phyloP scores from a whole-genome alignment of 2,888 invertebrate species.

The Trimorus sp. region DNA sequence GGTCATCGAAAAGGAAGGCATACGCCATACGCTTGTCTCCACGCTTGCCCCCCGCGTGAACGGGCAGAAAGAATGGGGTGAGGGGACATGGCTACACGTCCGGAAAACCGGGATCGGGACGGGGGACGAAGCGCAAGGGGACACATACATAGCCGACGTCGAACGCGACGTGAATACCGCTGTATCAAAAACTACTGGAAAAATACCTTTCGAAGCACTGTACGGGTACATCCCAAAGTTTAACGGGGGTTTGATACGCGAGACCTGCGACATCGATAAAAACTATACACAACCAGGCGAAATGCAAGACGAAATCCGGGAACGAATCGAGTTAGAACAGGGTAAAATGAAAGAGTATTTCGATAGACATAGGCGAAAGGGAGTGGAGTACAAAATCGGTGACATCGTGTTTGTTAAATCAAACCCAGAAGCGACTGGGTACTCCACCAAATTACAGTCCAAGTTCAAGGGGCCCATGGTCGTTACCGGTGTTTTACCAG shows the following conservation, averaged over 20 bases:
- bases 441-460: no score
- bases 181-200: slow-evolving; percentile 34
- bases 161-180: slow-evolving; percentile 32
- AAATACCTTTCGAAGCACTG: slow-evolving; percentile 35
- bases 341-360: slow-evolving; percentile 40
- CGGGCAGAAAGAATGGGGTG: no score
- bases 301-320: slow-evolving; percentile 3
- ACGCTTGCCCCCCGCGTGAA: no score
- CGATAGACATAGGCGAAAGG: slow-evolving; percentile 23
- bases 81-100: no score
- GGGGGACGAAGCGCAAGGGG: slow-evolving; percentile 47
- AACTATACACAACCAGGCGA: slow-evolving; percentile 20
- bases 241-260: slow-evolving; percentile 5
- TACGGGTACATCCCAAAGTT: slow-evolving; percentile 30
- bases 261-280: no score
- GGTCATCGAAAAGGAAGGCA: no score
- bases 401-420: slow-evolving; percentile 37
- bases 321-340: slow-evolving; percentile 47
- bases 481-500: neutral
- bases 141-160: slow-evolving; percentile 40
- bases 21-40: no score
- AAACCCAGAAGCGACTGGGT: no score
- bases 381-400: slow-evolving; percentile 42
- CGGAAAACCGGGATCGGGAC: no score
- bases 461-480: no score